Evolutionary conservation across 2,888 invertebrate species (phyloP).

Genomic region (Pemphredon lugubris): DNA sequence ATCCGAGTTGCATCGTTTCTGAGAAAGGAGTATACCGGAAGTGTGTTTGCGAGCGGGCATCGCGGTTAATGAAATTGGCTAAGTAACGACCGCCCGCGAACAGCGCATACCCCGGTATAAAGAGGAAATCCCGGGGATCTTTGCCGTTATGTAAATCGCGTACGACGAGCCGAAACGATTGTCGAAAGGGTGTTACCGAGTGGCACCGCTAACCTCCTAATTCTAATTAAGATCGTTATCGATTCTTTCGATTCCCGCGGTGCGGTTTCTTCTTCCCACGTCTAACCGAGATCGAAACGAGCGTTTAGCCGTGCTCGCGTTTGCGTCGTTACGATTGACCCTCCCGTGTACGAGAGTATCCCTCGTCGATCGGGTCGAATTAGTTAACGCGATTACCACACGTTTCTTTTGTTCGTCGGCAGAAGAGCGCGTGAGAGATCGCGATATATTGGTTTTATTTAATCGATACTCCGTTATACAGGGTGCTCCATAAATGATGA

Average conservation of each 20-base stretch:
- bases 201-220: conserved; percentile 42
- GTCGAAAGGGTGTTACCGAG: conserved; percentile 52
- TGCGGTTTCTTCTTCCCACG: conserved; percentile 20
- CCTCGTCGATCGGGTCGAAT: no score
- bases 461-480: no score
- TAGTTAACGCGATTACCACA: no score
- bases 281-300: background rate
- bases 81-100: conserved; percentile 46
- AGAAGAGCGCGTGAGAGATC: no score
- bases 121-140: conserved; percentile 50
- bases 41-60: conserved; percentile 26
- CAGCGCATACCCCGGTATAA: conserved; percentile 22
- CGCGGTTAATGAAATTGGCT: conserved; percentile 62
- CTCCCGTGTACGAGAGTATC: background rate
- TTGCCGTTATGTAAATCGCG: conserved; percentile 69
- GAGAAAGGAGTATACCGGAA: no score
- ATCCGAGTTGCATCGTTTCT: no score
- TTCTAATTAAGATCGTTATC: conserved; percentile 64
- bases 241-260: conserved; percentile 18
- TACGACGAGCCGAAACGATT: conserved; percentile 51
- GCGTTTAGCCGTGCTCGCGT: background rate
- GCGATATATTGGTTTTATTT: no score
- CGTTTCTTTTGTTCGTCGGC: no score
- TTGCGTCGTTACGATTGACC: background rate
- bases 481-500: no score